Conservation (phyloP, 64 coral and sea anemone genomes). For the Actinia equina region DNA sequence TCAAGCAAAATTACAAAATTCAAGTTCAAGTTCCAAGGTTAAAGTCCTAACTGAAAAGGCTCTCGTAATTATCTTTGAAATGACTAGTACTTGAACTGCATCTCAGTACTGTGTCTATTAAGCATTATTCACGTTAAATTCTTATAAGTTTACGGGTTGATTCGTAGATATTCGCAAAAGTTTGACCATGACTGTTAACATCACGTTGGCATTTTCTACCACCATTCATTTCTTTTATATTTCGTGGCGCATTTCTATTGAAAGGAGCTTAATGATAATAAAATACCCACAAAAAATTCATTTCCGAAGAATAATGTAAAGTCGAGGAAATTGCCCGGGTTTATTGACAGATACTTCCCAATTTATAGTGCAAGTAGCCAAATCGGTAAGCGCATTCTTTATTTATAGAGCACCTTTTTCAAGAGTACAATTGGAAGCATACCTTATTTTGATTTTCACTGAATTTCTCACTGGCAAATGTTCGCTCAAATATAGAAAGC, state of each 20-base stretch:
- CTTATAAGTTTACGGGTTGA: too few relatives aligned
- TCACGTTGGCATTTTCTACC: background rate
- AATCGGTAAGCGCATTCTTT: background rate
- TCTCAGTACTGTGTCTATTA: too few relatives aligned
- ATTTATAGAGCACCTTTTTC: background rate
- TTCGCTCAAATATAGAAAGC: too few relatives aligned
- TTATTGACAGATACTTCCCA: background rate
- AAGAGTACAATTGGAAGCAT: background rate
- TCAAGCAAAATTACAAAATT: too few relatives aligned
- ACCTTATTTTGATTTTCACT: background rate
- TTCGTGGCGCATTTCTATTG: background rate
- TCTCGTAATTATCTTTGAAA: too few relatives aligned
- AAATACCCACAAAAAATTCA: background rate
- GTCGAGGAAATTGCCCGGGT: background rate
- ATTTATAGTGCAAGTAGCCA: background rate
- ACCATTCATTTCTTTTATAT: background rate
- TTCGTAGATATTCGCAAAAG: too few relatives aligned
- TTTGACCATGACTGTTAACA: background rate
- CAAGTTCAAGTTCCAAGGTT: too few relatives aligned
- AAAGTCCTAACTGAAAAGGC: too few relatives aligned
- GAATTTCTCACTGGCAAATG: too few relatives aligned
- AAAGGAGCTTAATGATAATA: background rate
- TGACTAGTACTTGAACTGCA: too few relatives aligned
- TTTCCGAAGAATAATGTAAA: background rate
- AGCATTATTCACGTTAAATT: too few relatives aligned